Percentiles rank a stretch among this genome's conserved stretches.
These are phyloP conservation scores for Eugnorisma glareosa DNA, from an alignment of 2,888 invertebrate genomes.

Conservation along the genomic window DNA sequence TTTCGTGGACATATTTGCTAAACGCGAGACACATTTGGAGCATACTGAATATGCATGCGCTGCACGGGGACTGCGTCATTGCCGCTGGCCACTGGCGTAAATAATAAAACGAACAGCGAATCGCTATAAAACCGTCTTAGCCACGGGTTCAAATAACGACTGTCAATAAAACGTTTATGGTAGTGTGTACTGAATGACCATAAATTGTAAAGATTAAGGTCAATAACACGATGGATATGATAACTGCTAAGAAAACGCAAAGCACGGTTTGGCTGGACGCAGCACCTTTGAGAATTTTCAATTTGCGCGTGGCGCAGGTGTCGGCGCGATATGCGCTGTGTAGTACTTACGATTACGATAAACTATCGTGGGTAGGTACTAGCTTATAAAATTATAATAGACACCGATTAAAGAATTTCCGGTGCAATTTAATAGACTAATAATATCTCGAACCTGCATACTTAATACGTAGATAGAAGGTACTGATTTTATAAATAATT, in stretches of 20 bases:
- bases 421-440: slow-evolving; percentile 60
- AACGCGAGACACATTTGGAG: slow-evolving; percentile 58
- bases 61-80: slow-evolving; percentile 49
- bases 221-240: slow-evolving; percentile 87
- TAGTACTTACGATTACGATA: slow-evolving; percentile 29
- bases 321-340: slow-evolving; percentile 32
- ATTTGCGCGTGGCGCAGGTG: slow-evolving; percentile 50
- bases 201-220: slow-evolving; percentile 89
- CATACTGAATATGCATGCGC: slow-evolving; percentile 55
- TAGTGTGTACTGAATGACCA: slow-evolving; percentile 85
- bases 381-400: slow-evolving; percentile 59
- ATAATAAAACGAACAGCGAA: slow-evolving; percentile 75
- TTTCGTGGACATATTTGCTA: slow-evolving; percentile 62
- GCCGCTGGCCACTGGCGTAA: slow-evolving; percentile 53
- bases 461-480: slow-evolving; percentile 30
- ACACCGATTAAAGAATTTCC: slow-evolving; percentile 63
- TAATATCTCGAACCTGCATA: slow-evolving; percentile 43
- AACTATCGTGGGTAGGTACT: slow-evolving; percentile 42
- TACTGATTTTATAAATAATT: slow-evolving; percentile 39
- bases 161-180: slow-evolving; percentile 88
- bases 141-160: slow-evolving; percentile 83
- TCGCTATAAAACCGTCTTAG: slow-evolving; percentile 77
- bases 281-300: slow-evolving; percentile 58
- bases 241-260: slow-evolving; percentile 80
- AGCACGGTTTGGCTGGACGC: slow-evolving; percentile 64